Base-by-base conservation (phyloP, 1,140 invertebrate species). In the Drosophila gunungcola region DNA sequence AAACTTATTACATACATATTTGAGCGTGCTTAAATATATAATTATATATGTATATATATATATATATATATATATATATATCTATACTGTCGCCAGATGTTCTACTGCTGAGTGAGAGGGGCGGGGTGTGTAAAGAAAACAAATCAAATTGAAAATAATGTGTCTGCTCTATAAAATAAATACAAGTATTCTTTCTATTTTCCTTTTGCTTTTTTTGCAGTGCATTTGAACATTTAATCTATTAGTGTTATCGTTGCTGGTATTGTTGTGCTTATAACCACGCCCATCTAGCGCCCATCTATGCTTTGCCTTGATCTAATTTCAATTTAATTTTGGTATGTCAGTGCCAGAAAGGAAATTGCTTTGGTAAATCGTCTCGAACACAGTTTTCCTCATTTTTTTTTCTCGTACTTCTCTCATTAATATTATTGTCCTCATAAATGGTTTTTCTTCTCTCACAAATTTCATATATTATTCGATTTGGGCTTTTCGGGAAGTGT, bases 1-100 rank as follows among this genome's bases (percentile, higher is more conserved):
- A 81, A 86, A 88, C 83, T 88, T 86, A 88, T 86, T 76, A 86
- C 83, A 86, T 86, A 68, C 78, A 65, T 75, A 75, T 74, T 65
- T 75, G 72, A 58, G 73, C 62, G 54, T 76, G 49, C 73, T 65
- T 75, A 75, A 52, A 51, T 51, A 38, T 58, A 74, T 54, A 58
- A 58, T 46, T 65, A 52, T 73, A 43, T 51, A 34, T 67, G 43
- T 68, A 48, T 78, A 67, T 16, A 48, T 36, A 41, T 78, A 60
- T 65, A 11, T 72, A 60, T 76, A 27, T 62, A 42, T 62, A 72
- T 70, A 63, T 78, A 60, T 65, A 11, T 72, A 60, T 76, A 27
- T 62, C 38, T 62, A 72, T 70, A 63, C 60, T 63, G 70, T 74
- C 45, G 68, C 64, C 68, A 69, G 52, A 72, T 57, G 29, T 70